Base-by-base conservation (phyloP, 2,113 vertebrate species). In the Ptychochromis oligacanthus region DNA sequence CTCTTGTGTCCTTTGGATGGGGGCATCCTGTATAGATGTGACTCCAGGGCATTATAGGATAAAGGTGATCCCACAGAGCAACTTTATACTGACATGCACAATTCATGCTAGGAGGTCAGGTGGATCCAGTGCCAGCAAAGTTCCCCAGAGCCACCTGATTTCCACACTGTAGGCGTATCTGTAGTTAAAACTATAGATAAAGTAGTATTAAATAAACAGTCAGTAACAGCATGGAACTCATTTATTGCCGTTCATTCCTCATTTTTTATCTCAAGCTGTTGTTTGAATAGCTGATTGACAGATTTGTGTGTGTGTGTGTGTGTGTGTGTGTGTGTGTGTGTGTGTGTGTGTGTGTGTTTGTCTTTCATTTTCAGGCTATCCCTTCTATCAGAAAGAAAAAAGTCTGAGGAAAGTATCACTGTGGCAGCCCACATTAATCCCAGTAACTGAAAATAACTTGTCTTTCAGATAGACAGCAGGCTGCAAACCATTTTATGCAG, bases 381-480 rank as follows among this genome's bases (percentile, higher is more conserved):
- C 20, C 6, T 67, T 7, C 40, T 58, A 75, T 67, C 43, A 17
- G 31, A 24, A 10, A 72, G 18, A 72, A 17, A 64, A 43, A 38
- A 74, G 58, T 80, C 52, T 2, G 10, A 65, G 61, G 75, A 65
- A 38, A 18, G 80, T 55, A 18, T 77, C 56, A 52, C 34, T 77
- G 74, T 31, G 22, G 24, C 58, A 77, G 17, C 28, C 17, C 43
- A 24, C 59, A 82, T 83, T 75, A 75, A 75, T 89, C 87, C 70
- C 78, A 12, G 64, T 18, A 36, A 49, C 81, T 81, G 61, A 72
- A 88, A 84, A 88, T 87, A 87, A 80, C 64, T 60, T 77, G 57
- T 61, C 75, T 85, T 40, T 62, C 60, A 54, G 87, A 86, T 60
- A 83, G 62, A 82, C 57, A 83, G 61, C 58, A 84, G 75, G 46